Percentiles rank a stretch among this genome's conserved stretches.
These are phyloP conservation scores for Whitmania pigra DNA, from an alignment of 1,140 invertebrate genomes.

Conservation along the genomic window DNA sequence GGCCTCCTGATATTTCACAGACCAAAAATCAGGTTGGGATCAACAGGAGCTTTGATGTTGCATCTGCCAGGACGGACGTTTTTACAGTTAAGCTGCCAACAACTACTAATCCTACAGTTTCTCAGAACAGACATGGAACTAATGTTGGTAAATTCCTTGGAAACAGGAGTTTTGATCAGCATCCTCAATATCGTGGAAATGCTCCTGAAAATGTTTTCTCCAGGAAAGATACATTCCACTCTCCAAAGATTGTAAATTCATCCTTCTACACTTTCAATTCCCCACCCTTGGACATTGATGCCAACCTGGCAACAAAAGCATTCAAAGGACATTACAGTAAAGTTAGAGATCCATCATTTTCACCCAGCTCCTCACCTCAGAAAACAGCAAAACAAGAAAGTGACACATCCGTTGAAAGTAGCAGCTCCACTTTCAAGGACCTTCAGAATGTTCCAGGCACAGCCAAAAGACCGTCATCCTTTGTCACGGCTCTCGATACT, in stretches of 20 bases:
- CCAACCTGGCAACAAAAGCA: background rate
- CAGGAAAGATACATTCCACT: too few relatives aligned
- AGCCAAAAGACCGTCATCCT: constrained; percentile 64
- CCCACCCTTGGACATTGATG: background rate
- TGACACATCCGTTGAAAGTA: background rate
- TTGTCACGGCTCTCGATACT: constrained; percentile 79
- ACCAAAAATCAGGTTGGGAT: background rate
- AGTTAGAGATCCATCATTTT: background rate
- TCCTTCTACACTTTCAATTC: background rate
- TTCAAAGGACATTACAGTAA: too few relatives aligned
- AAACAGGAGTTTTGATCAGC: background rate
- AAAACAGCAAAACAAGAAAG: background rate
- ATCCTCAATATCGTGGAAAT: too few relatives aligned
- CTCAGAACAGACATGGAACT: background rate
- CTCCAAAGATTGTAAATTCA: too few relatives aligned
- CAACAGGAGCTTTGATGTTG: constrained; percentile 1
- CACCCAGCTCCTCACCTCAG: background rate
- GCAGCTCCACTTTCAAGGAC: background rate
- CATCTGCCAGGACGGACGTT: background rate
- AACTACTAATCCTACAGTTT: background rate
- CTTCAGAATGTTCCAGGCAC: constrained; percentile 31
- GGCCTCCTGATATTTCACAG: background rate
- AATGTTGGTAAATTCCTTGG: background rate
- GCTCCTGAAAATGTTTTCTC: too few relatives aligned
- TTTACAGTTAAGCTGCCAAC: background rate